Conservation (phyloP, 2,888 invertebrate genomes). For the Phytoseiulus persimilis region DNA sequence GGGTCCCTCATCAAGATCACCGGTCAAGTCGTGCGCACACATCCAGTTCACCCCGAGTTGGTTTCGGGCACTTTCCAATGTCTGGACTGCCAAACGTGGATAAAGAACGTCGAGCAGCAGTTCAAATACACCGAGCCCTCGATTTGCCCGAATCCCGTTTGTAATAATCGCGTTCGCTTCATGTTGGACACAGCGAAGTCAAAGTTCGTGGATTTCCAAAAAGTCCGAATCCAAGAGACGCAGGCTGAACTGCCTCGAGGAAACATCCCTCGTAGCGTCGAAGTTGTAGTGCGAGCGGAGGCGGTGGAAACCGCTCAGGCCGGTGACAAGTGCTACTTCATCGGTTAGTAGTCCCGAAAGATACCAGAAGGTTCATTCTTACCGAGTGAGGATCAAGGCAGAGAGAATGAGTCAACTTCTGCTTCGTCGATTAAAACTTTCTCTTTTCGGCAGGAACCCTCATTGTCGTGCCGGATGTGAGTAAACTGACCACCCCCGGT, state of each 20-base stretch:
- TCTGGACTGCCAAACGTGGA: slow-evolving; percentile 85
- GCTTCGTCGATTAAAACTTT: too few species aligned
- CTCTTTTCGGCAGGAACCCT: slow-evolving; percentile 71
- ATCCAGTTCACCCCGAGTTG: slow-evolving; percentile 96
- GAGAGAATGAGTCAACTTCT: too few species aligned
- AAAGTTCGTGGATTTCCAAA: slow-evolving; percentile 94
- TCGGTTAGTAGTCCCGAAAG: slow-evolving; percentile 53
- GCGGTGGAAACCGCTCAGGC: slow-evolving; percentile 92
- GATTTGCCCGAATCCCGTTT: slow-evolving; percentile 91
- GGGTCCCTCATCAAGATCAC: slow-evolving; percentile 87
- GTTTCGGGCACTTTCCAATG: slow-evolving; percentile 79
- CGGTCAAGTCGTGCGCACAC: slow-evolving; percentile 78
- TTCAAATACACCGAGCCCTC: slow-evolving; percentile 79
- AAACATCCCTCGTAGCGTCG: slow-evolving; percentile 86
- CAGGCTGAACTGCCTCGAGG: slow-evolving; percentile 93
- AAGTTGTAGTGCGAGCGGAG: slow-evolving; percentile 87
- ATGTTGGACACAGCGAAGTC: slow-evolving; percentile 86
- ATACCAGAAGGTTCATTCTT: too few species aligned
- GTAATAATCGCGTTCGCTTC: slow-evolving; percentile 79
- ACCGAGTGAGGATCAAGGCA: too few species aligned
- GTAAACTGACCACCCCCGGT: slow-evolving; percentile 71
- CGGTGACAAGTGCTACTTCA: slow-evolving; percentile 77
- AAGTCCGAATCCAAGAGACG: slow-evolving; percentile 91
- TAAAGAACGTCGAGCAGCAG: slow-evolving; percentile 91
- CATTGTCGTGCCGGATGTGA: slow-evolving; percentile 94